Percentiles rank a stretch among this genome's conserved stretches.
phyloP scores from a whole-genome alignment of 2,888 invertebrate genomes.

The Dusona sp. region DNA sequence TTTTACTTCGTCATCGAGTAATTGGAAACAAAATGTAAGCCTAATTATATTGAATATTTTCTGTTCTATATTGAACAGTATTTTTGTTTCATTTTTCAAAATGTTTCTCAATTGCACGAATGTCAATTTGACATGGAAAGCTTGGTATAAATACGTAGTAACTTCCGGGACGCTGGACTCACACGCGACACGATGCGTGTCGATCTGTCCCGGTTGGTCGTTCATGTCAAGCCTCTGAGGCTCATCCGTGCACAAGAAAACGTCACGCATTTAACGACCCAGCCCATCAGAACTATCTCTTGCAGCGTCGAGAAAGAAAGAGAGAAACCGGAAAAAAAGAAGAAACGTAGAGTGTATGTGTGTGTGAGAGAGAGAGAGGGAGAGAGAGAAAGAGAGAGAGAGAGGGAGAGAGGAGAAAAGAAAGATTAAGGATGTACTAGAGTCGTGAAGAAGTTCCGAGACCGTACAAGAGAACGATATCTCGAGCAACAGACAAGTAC shows the following conservation, averaged over 20 bases:
- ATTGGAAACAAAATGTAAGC: background rate
- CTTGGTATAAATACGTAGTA: constrained; percentile 22
- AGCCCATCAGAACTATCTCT: constrained; percentile 57
- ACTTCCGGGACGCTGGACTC: constrained; percentile 67
- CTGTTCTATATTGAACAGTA: background rate
- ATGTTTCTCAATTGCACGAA: background rate
- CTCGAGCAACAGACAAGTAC: constrained; percentile 39
- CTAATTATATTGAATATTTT: background rate
- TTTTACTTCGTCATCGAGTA: background rate
- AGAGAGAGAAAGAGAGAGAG: constrained; percentile 18
- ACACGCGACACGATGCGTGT: constrained; percentile 71
- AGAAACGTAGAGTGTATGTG: background rate
- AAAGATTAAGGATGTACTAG: constrained; percentile 17
- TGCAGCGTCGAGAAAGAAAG: constrained; percentile 19
- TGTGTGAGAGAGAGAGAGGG: constrained; percentile 15
- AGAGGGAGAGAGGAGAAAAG: background rate
- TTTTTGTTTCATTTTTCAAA: background rate
- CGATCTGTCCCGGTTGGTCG: constrained; percentile 69
- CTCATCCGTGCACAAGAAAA: constrained; percentile 44
- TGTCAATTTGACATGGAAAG: background rate
- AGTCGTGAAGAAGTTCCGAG: constrained; percentile 32
- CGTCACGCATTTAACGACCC: constrained; percentile 66
- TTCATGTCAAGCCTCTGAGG: constrained; percentile 54
- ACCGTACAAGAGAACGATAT: constrained; percentile 37
- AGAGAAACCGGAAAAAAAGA: constrained; percentile 16